phyloP scores from a whole-genome alignment of 2,797 vertebrate species.

The Octomys mimax region DNA sequence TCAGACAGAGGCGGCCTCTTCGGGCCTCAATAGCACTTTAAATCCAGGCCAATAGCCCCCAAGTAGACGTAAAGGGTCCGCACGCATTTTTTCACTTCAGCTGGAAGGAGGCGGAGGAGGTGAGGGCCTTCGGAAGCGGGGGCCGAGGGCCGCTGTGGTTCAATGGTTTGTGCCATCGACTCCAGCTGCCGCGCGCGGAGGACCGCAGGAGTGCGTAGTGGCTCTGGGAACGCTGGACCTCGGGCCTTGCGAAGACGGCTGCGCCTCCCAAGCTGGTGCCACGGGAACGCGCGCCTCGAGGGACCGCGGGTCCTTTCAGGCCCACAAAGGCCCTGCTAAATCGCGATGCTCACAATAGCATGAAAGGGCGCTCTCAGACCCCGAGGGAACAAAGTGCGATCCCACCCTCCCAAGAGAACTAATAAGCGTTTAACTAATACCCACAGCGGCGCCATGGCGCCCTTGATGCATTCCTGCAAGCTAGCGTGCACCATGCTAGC shows the following conservation, averaged over 20 bases:
- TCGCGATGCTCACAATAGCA: slow-evolving; percentile 96
- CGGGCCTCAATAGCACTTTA: slow-evolving; percentile 94
- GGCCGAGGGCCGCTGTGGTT: slow-evolving; percentile 72
- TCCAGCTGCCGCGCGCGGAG: slow-evolving; percentile 69
- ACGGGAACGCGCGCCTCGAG: slow-evolving; percentile 94
- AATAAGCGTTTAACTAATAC: slow-evolving; percentile 99
- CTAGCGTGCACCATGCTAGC: slow-evolving; percentile 34
- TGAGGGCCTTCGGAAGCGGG: slow-evolving; percentile 18
- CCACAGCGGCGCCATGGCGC: slow-evolving; percentile 92
- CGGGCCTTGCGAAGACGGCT: neutral
- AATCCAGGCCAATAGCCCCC: slow-evolving; percentile 91
- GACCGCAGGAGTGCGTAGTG: neutral
- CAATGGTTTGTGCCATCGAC: slow-evolving; percentile 85
- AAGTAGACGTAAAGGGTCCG: slow-evolving; percentile 95
- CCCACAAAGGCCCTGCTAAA: slow-evolving; percentile 96
- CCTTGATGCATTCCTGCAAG: neutral
- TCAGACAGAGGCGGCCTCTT: slow-evolving; percentile 91
- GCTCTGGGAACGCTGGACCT: neutral
- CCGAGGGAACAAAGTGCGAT: slow-evolving; percentile 97
- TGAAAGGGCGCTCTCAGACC: slow-evolving; percentile 97
- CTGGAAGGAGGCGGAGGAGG: slow-evolving; percentile 53
- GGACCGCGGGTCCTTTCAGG: slow-evolving; percentile 95
- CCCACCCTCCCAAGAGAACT: slow-evolving; percentile 95
- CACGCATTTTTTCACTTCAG: slow-evolving; percentile 92
- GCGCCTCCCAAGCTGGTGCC: slow-evolving; percentile 86